Percentiles rank a stretch among this genome's conserved stretches.
Conservation (phyloP, 1,140 invertebrate genomes). For the Lepidurus packardi region DNA sequence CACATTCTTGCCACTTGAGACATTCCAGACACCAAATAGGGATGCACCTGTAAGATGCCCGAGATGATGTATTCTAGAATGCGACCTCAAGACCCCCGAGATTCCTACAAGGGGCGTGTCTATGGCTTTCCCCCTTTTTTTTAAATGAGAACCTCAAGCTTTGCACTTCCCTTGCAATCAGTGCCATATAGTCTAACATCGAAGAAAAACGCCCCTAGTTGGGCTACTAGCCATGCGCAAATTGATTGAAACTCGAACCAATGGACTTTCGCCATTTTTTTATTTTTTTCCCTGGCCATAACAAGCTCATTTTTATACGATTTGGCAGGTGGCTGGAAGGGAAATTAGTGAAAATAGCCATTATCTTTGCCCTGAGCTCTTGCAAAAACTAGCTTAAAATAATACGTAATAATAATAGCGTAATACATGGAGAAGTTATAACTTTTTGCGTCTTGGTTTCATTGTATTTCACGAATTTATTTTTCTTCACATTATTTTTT, state of each 20-base stretch:
- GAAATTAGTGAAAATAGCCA: no score
- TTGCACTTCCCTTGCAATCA: neutral
- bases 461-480: no score
- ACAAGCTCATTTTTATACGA: no score
- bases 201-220: neutral
- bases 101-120: conserved; percentile 6
- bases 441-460: no score
- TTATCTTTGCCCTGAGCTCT: no score
- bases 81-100: neutral
- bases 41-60: conserved; percentile 11
- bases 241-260: neutral
- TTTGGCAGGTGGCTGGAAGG: no score
- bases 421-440: no score
- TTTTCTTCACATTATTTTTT: no score
- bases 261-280: neutral
- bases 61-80: conserved; percentile 7
- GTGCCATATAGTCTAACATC: neutral
- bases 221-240: conserved; percentile 2
- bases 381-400: no score
- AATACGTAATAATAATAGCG: no score
- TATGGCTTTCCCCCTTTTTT: neutral
- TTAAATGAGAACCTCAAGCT: neutral
- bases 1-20: conserved; percentile 17
- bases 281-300: no score
- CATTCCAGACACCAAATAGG: conserved; percentile 18